A percentile compares a stretch with the other conserved stretches of the same genome.
These are phyloP conservation scores for Lasioglossum figueresi DNA, from an alignment of 2,888 invertebrate species.

Conservation along the genomic window DNA sequence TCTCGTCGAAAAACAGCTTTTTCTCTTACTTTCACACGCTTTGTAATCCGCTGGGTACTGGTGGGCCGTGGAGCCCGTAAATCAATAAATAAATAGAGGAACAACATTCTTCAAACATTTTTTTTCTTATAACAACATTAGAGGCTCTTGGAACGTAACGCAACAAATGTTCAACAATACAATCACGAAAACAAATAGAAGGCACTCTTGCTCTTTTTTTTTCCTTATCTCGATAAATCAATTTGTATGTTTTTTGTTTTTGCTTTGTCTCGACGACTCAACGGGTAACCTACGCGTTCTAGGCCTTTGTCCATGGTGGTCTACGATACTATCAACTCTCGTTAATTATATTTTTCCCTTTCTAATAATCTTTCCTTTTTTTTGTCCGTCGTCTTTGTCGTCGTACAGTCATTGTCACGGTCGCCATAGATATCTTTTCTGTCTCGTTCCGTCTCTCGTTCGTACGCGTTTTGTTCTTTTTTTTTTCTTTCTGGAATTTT, in stretches of 20 bases:
- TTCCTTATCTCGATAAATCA: conserved; percentile 76
- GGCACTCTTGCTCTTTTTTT: conserved; percentile 79
- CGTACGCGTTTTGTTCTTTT: neutral
- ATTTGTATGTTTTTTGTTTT: conserved; percentile 51
- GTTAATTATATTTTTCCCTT: conserved; percentile 24
- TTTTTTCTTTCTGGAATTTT: neutral
- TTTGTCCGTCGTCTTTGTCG: neutral
- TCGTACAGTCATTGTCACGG: neutral
- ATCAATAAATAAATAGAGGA: conserved; percentile 83
- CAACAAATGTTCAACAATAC: conserved; percentile 83
- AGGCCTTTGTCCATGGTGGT: conserved; percentile 68
- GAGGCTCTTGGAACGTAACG: conserved; percentile 83
- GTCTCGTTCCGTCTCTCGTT: conserved; percentile 11
- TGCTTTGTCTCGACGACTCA: conserved; percentile 72
- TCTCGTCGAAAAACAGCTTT: conserved; percentile 62
- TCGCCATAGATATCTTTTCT: neutral
- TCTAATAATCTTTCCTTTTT: neutral
- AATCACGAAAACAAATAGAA: conserved; percentile 83
- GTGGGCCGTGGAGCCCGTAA: conserved; percentile 72
- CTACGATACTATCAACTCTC: conserved; percentile 52
- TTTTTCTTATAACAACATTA: conserved; percentile 78
- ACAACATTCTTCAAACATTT: conserved; percentile 80
- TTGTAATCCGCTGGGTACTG: conserved; percentile 72
- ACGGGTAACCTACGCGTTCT: conserved; percentile 70
- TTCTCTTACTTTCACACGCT: conserved; percentile 64